phyloP scores from a whole-genome alignment of 2,113 vertebrate genomes.

The Hymenochirus boettgeri region DNA sequence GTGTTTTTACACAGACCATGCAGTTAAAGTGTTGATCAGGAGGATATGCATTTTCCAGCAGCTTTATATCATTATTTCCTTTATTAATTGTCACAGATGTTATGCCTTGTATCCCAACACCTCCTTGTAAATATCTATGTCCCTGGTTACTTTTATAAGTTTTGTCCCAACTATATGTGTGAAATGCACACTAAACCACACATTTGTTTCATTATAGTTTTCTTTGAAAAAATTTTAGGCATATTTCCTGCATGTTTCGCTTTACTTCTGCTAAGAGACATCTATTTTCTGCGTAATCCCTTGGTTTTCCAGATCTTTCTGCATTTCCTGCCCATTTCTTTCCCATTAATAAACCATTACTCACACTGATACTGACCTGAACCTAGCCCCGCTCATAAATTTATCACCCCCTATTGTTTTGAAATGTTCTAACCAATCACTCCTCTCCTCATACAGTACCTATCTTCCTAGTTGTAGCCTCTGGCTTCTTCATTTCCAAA shows the following conservation, averaged over 20 bases:
- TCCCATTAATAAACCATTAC: slow-evolving; percentile 45
- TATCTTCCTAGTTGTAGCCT: slow-evolving; percentile 7
- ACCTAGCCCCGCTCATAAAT: slow-evolving; percentile 39
- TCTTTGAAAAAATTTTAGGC: slow-evolving; percentile 29
- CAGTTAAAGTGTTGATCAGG: too few relatives aligned
- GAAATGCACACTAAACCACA: slow-evolving; percentile 30
- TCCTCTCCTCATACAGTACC: neutral
- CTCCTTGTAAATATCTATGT: slow-evolving; percentile 12
- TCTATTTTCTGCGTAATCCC: slow-evolving; percentile 27
- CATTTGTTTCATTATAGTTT: slow-evolving; percentile 28
- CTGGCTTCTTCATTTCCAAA: slow-evolving; percentile 27
- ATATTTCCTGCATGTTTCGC: slow-evolving; percentile 18
- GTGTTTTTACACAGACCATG: too few relatives aligned
- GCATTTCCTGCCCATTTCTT: slow-evolving; percentile 43
- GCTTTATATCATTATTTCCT: too few relatives aligned
- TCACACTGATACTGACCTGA: slow-evolving; percentile 40
- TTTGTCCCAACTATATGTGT: slow-evolving; percentile 13
- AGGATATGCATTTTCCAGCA: too few relatives aligned
- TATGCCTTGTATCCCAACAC: slow-evolving; percentile 9
- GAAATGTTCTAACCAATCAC: neutral
- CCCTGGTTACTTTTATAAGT: slow-evolving; percentile 10
- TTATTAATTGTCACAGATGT: neutral
- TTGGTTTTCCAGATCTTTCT: slow-evolving; percentile 26
- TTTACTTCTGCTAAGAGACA: slow-evolving; percentile 14
- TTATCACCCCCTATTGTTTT: slow-evolving; percentile 7